Evolutionary conservation across 2,113 vertebrate species (phyloP).

Genomic region (Tiliqua scincoides): DNA sequence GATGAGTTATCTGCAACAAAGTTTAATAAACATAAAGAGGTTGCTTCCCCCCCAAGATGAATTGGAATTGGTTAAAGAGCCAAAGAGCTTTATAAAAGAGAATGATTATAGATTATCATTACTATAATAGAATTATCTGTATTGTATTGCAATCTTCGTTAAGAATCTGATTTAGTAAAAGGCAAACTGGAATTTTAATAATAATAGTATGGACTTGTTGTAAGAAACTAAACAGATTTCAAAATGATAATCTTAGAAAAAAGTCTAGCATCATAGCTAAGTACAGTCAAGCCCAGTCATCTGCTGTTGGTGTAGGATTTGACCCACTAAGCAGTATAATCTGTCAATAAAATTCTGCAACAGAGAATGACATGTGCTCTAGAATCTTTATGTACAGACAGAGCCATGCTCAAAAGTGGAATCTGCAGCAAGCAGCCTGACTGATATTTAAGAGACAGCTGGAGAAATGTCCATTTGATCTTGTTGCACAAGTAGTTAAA

Average conservation of each 20-base stretch:
- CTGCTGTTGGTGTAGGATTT: neutral
- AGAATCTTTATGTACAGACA: neutral
- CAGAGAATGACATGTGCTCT: neutral
- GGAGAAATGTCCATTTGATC: too few species aligned
- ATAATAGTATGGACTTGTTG: neutral
- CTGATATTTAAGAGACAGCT: neutral
- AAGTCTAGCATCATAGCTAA: neutral
- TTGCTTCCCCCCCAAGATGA: neutral
- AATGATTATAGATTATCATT: neutral
- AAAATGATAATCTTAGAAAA: neutral
- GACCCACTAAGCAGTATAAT: conserved; percentile 4
- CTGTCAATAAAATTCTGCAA: conserved; percentile 1
- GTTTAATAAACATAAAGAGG: neutral
- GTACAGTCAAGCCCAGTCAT: neutral
- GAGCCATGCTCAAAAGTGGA: neutral
- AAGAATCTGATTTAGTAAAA: neutral
- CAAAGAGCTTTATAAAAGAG: neutral
- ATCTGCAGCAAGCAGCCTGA: neutral
- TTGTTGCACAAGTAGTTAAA: neutral
- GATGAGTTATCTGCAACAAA: neutral
- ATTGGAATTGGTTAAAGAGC: neutral
- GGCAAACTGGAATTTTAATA: neutral
- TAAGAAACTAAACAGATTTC: neutral
- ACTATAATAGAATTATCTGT: too few species aligned
- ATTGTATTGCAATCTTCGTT: neutral